A percentile compares a stretch with the other conserved stretches of the same genome.
Evolutionary conservation across 2,888 invertebrate species (phyloP).

Genomic region (Stenodema calcarata): DNA sequence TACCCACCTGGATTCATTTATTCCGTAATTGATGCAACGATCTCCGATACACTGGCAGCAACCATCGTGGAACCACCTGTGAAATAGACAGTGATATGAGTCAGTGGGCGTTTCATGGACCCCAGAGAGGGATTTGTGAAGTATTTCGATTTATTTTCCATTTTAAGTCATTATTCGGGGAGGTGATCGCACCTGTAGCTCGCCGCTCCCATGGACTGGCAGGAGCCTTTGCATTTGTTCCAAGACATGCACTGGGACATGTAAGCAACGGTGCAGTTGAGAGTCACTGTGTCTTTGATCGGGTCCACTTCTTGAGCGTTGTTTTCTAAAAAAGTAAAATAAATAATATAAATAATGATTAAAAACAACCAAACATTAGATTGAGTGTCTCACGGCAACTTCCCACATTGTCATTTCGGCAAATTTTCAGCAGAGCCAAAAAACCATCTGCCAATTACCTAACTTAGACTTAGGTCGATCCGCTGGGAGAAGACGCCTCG

Average conservation of each 20-base stretch:
- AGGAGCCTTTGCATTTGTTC: slow-evolving; percentile 84
- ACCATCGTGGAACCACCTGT: slow-evolving; percentile 90
- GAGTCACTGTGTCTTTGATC: slow-evolving; percentile 64
- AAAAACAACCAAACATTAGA: no score
- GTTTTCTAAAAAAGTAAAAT: slow-evolving; percentile 54
- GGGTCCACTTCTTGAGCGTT: slow-evolving; percentile 60
- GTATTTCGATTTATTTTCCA: no score
- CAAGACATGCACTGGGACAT: slow-evolving; percentile 88
- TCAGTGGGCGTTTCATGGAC: no score
- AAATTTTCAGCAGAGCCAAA: no score
- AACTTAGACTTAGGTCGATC: no score
- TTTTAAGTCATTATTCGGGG: no score
- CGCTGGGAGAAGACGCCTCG: no score
- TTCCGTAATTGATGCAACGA: slow-evolving; percentile 87
- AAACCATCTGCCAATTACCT: no score
- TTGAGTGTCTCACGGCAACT: no score
- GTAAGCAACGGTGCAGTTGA: slow-evolving; percentile 92
- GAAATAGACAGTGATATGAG: background rate
- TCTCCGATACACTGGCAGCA: slow-evolving; percentile 93
- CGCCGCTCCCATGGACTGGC: slow-evolving; percentile 82
- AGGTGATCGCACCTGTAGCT: slow-evolving; percentile 66
- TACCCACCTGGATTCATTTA: slow-evolving; percentile 79
- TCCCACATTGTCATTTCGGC: no score
- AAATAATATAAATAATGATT: no score
- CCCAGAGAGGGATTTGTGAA: no score